Conservation (phyloP, 2,113 vertebrate species). For the Heterocephalus glaber region DNA sequence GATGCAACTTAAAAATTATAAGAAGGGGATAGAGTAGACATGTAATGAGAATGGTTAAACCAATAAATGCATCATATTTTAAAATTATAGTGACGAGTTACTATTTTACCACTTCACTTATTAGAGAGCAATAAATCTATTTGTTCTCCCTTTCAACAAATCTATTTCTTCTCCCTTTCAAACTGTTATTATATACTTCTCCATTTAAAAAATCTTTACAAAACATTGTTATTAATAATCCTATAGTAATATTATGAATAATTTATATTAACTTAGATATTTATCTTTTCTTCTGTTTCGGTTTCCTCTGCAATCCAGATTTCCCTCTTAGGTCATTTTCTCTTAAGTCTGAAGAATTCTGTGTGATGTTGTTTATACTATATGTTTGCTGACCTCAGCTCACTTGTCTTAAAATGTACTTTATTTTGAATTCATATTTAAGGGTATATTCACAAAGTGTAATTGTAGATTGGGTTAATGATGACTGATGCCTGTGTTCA, state of each 20-base stretch:
- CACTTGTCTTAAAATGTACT: neutral
- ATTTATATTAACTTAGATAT: neutral
- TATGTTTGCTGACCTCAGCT: neutral
- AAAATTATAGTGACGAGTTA: neutral
- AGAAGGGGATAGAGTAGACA: neutral
- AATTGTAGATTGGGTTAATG: no score
- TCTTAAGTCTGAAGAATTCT: neutral
- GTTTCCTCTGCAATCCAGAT: neutral
- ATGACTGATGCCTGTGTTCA: neutral
- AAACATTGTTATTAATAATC: neutral
- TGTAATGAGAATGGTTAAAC: no score
- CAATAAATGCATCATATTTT: neutral
- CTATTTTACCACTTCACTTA: neutral
- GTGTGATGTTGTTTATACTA: neutral
- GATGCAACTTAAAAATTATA: neutral
- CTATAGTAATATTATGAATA: neutral
- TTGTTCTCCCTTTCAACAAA: neutral
- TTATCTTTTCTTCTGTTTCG: neutral
- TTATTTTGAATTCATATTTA: neutral
- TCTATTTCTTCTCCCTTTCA: neutral
- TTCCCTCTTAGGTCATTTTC: neutral
- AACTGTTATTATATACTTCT: neutral
- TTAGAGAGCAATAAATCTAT: neutral
- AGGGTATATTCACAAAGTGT: neutral
- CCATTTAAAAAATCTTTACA: neutral